phyloP scores from a whole-genome alignment of 2,797 vertebrate species.

The Decapterus maruadsi region DNA sequence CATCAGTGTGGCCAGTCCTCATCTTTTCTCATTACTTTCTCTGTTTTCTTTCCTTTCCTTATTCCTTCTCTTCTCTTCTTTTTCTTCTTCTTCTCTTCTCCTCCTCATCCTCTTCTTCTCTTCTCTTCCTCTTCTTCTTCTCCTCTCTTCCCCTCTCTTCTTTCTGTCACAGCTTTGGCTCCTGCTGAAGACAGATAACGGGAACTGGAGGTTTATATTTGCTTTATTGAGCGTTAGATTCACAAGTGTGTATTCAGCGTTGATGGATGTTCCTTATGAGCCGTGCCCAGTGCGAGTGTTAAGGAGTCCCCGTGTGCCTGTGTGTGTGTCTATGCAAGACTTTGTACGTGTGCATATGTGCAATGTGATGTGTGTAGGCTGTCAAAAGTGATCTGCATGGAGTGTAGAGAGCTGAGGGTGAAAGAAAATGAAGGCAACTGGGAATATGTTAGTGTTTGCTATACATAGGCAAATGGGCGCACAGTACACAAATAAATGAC shows the following conservation, averaged over 20 bases:
- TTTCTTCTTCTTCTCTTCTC: slow-evolving; percentile 17
- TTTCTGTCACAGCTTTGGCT: slow-evolving; percentile 66
- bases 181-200: slow-evolving; percentile 81
- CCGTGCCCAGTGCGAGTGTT: slow-evolving; percentile 42
- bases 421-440: slow-evolving; percentile 49
- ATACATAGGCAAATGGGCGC: slow-evolving; percentile 47
- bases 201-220: slow-evolving; percentile 78
- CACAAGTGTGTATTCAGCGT: slow-evolving; percentile 73
- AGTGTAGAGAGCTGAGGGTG: slow-evolving; percentile 47
- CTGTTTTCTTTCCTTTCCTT: background rate
- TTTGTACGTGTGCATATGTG: slow-evolving; percentile 27
- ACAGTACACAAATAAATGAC: slow-evolving; percentile 30
- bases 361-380: slow-evolving; percentile 54
- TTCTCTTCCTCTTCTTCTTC: slow-evolving; percentile 6
- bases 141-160: slow-evolving; percentile 22
- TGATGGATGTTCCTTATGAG: slow-evolving; percentile 77
- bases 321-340: slow-evolving; percentile 28
- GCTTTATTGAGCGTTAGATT: slow-evolving; percentile 82
- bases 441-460: slow-evolving; percentile 44
- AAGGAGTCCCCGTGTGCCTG: background rate
- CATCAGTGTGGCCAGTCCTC: background rate
- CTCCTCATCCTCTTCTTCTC: slow-evolving; percentile 1
- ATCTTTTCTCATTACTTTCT: background rate
- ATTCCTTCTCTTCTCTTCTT: background rate
- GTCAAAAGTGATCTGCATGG: slow-evolving; percentile 53